Conservation (phyloP, 2,113 vertebrate genomes). For the Sebastes fasciatus region DNA sequence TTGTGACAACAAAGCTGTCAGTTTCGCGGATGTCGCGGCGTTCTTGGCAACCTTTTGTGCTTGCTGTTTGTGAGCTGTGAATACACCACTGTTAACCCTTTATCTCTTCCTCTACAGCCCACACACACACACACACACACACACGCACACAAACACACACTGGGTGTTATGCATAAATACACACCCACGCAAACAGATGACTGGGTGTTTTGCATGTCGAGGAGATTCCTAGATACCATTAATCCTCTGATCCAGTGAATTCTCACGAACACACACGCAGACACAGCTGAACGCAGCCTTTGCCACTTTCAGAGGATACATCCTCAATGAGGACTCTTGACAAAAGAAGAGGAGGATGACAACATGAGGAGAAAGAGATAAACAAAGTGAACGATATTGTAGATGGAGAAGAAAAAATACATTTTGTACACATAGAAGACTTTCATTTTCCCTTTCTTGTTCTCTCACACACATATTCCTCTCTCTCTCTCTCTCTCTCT, state of each 20-base stretch:
- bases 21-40: background rate
- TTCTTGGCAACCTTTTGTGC: slow-evolving; percentile 21
- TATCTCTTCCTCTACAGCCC: background rate
- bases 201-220: slow-evolving; percentile 39
- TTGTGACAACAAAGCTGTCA: slow-evolving; percentile 25
- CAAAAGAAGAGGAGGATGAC: background rate
- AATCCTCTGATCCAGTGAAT: slow-evolving; percentile 61
- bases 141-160: background rate
- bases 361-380: background rate
- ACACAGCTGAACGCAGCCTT: slow-evolving; percentile 6
- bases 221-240: slow-evolving; percentile 58
- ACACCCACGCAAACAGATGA: slow-evolving; percentile 29
- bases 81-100: slow-evolving; percentile 32
- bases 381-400: slow-evolving; percentile 7
- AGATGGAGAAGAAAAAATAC: background rate
- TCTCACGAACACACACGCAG: slow-evolving; percentile 10
- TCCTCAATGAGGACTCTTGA: slow-evolving; percentile 9
- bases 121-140: background rate
- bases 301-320: slow-evolving; percentile 14
- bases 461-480: background rate
- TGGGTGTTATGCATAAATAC: slow-evolving; percentile 19
- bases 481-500: background rate
- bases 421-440: background rate
- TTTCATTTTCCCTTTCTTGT: background rate
- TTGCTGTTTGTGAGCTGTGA: slow-evolving; percentile 21